Evolutionary conservation across 64 coral and sea anemone species (phyloP).

Genomic region (Catalaphyllia jardinei): DNA sequence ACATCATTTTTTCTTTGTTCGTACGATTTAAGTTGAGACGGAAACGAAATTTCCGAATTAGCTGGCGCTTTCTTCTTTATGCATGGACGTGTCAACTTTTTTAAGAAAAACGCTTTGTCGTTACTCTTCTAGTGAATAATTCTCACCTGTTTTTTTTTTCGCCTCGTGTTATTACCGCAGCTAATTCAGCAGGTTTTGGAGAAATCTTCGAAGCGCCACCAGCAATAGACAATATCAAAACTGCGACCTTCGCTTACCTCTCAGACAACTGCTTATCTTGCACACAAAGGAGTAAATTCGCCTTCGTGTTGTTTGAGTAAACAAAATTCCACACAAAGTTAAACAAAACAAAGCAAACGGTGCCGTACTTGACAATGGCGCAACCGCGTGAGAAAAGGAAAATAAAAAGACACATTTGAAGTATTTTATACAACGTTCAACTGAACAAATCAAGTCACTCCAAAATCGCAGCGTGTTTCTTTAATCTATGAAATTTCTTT

Average conservation of each 20-base stretch:
- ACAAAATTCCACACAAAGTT: neutral
- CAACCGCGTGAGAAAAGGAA: neutral
- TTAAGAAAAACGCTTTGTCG: too few species aligned
- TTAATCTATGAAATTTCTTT: neutral
- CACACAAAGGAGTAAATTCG: neutral
- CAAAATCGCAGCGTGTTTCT: neutral
- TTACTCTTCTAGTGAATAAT: too few species aligned
- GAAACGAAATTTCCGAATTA: too few species aligned
- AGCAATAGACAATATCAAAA: neutral
- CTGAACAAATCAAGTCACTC: neutral
- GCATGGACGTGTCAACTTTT: too few species aligned
- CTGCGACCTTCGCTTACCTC: neutral
- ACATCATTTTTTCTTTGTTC: too few species aligned
- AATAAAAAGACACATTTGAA: neutral
- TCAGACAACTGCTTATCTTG: neutral
- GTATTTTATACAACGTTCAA: neutral
- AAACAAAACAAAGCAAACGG: slow-evolving; percentile 9
- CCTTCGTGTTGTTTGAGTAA: neutral
- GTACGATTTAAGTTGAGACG: too few species aligned
- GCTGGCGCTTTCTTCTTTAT: too few species aligned
- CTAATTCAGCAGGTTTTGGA: neutral
- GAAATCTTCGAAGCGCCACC: neutral
- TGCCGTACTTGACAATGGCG: neutral
- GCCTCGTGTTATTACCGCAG: neutral
- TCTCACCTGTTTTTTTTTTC: neutral